These are phyloP conservation scores for Plectropomus leopardus DNA, from an alignment of 2,113 vertebrate genomes.

Conservation along the genomic window DNA sequence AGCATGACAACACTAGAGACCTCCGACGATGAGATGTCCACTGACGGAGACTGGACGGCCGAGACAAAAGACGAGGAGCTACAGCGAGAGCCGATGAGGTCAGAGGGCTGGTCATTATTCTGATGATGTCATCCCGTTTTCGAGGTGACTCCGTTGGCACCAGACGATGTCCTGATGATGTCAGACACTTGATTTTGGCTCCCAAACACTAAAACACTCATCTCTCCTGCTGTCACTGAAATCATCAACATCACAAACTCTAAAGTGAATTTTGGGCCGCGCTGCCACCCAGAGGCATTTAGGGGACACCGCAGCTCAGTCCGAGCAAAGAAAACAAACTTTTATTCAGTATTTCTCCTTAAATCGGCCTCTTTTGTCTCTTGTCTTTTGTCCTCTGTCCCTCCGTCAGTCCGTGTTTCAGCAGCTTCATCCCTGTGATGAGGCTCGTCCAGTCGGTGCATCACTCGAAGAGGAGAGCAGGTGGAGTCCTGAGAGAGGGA, in stretches of 20 bases:
- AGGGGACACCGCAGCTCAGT: neutral
- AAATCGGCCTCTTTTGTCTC: neutral
- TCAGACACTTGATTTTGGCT: neutral
- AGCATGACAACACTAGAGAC: constrained; percentile 23
- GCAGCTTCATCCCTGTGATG: constrained; percentile 86
- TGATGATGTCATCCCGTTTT: constrained; percentile 13
- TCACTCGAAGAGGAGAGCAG: constrained; percentile 76
- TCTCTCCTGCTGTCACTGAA: neutral
- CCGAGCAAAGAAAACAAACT: neutral
- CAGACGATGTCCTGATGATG: neutral
- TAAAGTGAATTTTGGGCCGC: neutral
- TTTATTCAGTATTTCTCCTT: neutral
- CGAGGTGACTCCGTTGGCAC: neutral
- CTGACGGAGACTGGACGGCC: constrained; percentile 25
- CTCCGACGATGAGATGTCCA: constrained; percentile 58
- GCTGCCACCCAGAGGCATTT: constrained; percentile 36
- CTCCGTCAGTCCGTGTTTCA: constrained; percentile 77
- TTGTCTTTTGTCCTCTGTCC: neutral
- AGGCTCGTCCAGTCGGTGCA: constrained; percentile 83
- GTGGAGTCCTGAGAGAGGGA: constrained; percentile 76
- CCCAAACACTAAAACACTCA: neutral
- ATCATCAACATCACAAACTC: neutral
- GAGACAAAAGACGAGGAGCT: constrained; percentile 20
- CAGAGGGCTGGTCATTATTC: constrained; percentile 11
- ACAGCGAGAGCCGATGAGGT: constrained; percentile 72